These are phyloP conservation scores for Oscheius sp. DNA, from an alignment of 2,888 invertebrate genomes.

Conservation along the genomic window DNA sequence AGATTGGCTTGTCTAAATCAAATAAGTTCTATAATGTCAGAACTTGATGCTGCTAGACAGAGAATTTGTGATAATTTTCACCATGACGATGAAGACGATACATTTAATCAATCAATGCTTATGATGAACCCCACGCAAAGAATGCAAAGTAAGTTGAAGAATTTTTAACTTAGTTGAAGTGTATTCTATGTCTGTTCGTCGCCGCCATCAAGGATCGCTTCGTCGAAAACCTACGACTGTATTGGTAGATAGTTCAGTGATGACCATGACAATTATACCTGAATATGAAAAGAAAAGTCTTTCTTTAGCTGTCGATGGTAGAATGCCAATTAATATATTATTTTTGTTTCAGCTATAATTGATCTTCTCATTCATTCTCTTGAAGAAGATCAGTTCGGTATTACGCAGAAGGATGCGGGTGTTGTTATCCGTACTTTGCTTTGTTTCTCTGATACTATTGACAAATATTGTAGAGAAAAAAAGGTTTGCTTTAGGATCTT, in stretches of 20 bases:
- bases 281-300: background rate
- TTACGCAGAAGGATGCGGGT: background rate
- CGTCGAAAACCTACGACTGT: background rate
- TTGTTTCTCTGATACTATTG: background rate
- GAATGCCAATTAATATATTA: background rate
- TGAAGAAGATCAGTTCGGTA: conserved; percentile 4
- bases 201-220: background rate
- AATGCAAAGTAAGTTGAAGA: background rate
- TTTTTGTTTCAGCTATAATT: background rate
- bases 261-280: background rate
- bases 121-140: conserved; percentile 6
- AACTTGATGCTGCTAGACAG: background rate
- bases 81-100: background rate
- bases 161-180: background rate
- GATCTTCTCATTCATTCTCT: background rate
- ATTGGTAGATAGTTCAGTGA: background rate
- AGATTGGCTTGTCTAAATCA: background rate
- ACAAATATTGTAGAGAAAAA: conserved; percentile 1
- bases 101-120: conserved; percentile 12
- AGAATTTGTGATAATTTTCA: background rate
- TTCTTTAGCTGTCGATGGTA: background rate
- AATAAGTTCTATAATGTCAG: background rate
- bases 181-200: conserved; percentile 1
- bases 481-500: background rate
- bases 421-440: background rate